Evolutionary conservation across 1,140 invertebrate genomes (phyloP), one percentile per base, ranked within the genome.

Genomic region (Euglossa dilemma): DNA sequence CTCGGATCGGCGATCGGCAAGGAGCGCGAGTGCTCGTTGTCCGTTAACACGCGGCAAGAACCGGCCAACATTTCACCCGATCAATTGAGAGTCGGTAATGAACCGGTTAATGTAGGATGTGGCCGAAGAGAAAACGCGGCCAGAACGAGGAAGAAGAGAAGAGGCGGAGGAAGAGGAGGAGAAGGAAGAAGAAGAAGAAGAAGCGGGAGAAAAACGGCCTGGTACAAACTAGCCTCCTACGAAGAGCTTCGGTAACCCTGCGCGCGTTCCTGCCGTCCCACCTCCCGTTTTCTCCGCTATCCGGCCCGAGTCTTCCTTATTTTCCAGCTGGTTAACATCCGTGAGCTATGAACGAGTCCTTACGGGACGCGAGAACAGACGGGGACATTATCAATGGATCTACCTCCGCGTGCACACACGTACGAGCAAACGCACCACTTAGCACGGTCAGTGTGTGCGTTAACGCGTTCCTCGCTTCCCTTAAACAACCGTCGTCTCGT

Each of bases 351-450:
- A 81, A 86, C 85, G 77, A 89, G 82, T 87, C 89, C 80, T 85
- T 81, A 86, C 74, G 66, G 77, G 74, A 84, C 70, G 83, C 85
- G 85, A 89, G 86, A 88, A 90, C 85, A 87, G 85, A 61, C 85
- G 64, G 79, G 76, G 85, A 85, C 83, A 83, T 84, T 92, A 91
- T 92, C 91, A 91, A 92, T 91, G 86, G 81, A 92, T 92, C 88
- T 90, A 86, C 85, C 83, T 87, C 80, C 69, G 67, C 54, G 86
- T 80, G 76, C 70, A 54, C 64, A 73, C 63, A 57, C 20, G 18
- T 14, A 61, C 56, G 25, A 43, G 56, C 28, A 18, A 73, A 73
- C 54, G 61, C 64, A 69, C 50, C 82, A 77, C 80, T 84, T 82
- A 82, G 72, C 71, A 28, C 43, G 66, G 54, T 4, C 66, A 61